Evolutionary conservation across 2,888 invertebrate species (phyloP).

Genomic region (Lasioglossum morio): DNA sequence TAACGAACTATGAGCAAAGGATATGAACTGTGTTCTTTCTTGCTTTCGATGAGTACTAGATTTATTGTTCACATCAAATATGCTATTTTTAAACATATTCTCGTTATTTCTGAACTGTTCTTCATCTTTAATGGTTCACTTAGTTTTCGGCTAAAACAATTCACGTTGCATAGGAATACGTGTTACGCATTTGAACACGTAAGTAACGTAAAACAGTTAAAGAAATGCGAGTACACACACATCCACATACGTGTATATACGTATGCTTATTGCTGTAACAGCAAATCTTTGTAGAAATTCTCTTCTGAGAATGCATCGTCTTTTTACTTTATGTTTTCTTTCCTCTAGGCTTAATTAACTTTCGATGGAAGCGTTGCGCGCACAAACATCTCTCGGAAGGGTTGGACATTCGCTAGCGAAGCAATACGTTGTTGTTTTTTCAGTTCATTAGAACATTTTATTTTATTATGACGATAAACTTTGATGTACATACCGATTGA

Average conservation of each 20-base stretch:
- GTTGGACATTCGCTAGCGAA: constrained; percentile 11
- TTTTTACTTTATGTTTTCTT: constrained; percentile 21
- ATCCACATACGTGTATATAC: not conserved
- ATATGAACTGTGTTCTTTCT: not conserved
- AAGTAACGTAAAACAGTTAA: not conserved
- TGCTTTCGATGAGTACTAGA: not conserved
- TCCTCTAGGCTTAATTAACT: constrained; percentile 14
- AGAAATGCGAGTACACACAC: not conserved
- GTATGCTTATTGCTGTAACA: not conserved
- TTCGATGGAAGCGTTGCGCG: constrained; percentile 14
- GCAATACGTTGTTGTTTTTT: constrained; percentile 7
- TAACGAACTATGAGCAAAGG: not conserved
- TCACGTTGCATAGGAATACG: not conserved
- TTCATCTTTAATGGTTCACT: not conserved
- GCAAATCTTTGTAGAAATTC: constrained; percentile 16
- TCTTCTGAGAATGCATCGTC: constrained; percentile 13
- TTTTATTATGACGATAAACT: constrained; percentile 31
- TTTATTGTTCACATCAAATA: not conserved
- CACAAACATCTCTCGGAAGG: not conserved
- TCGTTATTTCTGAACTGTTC: constrained; percentile 7
- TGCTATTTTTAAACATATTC: not conserved
- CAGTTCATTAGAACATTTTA: constrained; percentile 18
- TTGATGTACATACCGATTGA: constrained; percentile 49
- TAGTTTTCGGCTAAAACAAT: not conserved
- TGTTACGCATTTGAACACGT: not conserved